Evolutionary conservation across 2,113 vertebrate genomes (phyloP).

Genomic region (Nycticebus coucang): DNA sequence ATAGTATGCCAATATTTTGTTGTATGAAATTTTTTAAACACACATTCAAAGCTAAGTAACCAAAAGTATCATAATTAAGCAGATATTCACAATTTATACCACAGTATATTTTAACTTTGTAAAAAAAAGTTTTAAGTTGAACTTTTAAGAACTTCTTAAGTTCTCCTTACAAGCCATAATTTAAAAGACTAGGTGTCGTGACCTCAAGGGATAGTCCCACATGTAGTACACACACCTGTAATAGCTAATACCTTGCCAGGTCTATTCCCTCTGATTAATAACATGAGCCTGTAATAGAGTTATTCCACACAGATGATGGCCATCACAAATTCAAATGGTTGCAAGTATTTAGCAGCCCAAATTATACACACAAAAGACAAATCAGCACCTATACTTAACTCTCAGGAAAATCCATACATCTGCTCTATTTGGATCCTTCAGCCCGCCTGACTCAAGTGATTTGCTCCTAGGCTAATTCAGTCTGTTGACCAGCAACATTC

Average conservation of each 20-base stretch:
- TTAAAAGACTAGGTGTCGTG: not conserved
- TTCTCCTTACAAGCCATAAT: not conserved
- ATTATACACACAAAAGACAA: not conserved
- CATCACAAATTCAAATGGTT: not conserved
- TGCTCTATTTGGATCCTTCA: not conserved
- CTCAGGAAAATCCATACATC: not conserved
- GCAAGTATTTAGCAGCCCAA: not conserved
- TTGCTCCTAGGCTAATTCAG: not conserved
- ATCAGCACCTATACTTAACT: not conserved
- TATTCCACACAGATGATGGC: not conserved
- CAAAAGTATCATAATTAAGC: not conserved
- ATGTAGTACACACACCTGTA: not conserved
- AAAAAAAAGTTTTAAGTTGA: not conserved
- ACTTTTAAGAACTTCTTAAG: not conserved
- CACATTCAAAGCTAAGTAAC: constrained; percentile 10
- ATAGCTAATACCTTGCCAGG: not conserved
- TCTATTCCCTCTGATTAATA: constrained; percentile 10
- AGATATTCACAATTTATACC: not conserved
- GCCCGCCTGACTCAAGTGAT: not conserved
- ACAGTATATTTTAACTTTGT: not conserved
- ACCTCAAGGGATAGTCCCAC: not conserved
- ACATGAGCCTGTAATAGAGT: not conserved
- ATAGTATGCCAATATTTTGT: not conserved
- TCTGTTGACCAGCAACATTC: not conserved
- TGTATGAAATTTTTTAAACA: not conserved